Conservation (phyloP, 2,888 invertebrate species). For the Smittia sp. region DNA sequence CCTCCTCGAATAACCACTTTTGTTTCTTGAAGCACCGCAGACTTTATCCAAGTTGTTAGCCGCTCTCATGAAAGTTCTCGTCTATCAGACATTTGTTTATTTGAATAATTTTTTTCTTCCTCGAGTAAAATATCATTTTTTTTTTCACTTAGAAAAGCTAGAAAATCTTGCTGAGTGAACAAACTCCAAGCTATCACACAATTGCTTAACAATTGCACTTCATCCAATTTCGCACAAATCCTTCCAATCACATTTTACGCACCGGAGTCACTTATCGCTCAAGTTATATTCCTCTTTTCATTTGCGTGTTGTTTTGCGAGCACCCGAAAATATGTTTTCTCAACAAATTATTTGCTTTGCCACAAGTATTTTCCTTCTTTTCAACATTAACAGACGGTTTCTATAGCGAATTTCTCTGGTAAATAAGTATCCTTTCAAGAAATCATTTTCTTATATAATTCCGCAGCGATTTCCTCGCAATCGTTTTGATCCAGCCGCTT, state of each 20-base stretch:
- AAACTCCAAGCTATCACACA: background rate
- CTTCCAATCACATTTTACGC: slow-evolving; percentile 9
- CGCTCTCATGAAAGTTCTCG: slow-evolving; percentile 14
- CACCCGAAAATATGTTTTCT: slow-evolving; percentile 1
- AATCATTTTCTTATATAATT: slow-evolving; percentile 26
- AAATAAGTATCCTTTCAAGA: slow-evolving; percentile 7
- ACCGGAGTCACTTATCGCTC: background rate
- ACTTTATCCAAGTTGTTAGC: background rate
- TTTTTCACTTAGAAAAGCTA: background rate
- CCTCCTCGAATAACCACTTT: background rate
- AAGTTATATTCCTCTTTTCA: background rate
- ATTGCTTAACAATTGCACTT: background rate
- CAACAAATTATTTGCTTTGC: background rate
- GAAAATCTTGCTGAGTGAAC: background rate
- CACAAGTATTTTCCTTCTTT: slow-evolving; percentile 1
- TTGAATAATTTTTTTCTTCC: background rate
- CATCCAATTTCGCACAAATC: background rate
- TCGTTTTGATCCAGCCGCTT: background rate
- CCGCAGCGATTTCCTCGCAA: background rate
- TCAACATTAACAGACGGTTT: background rate
- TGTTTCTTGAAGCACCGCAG: background rate
- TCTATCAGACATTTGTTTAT: background rate
- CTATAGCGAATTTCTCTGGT: background rate
- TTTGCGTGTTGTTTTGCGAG: slow-evolving; percentile 1
- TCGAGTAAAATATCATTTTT: slow-evolving; percentile 10